Evolutionary conservation across 2,888 invertebrate genomes (phyloP), one percentile per base, ranked within the genome.

Genomic region (Dermolepida albohirtum): DNA sequence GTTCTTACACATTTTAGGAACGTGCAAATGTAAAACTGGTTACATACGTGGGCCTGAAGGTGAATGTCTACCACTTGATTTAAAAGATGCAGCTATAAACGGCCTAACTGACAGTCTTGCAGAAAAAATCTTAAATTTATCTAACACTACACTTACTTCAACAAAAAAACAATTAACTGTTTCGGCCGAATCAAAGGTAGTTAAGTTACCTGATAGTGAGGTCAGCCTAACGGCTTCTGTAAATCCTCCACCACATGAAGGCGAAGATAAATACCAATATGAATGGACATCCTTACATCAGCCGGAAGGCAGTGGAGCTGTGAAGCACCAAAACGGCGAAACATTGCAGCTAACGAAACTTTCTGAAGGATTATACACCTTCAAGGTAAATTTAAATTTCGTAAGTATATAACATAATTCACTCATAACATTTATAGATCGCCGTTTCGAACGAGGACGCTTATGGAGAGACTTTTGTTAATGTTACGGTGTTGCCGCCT

Each of bases 401-500:
- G 10, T 41, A 44, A 22, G 66, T 22, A 47, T 14, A 7, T 52
- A 52, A 12, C n/a, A 16, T 34, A 5, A 6, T 34, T 5, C 2
- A 1, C 2, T 6, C 10, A 34, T 6, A 41, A 39, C 11, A 14
- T 54, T 39, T n/a, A 29, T 69, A 82, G 80, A 83, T 88, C 4
- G 89, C 90, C 1, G 97, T 96, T 0, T 93, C 92, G n/a, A 92
- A 91, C 6, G 89, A 90, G 0, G 88, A 87, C 72, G 89, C 91
- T 0, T 92, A 89, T 76, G 95, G 95, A 1, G 93, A 93, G 79
- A 91, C 93, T 0, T 90, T 89, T 74, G 96, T 95, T 0, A 97
- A 97, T 80, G 94, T 97, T 2, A 95, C 95, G 0, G 97, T 97
- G 11, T 80, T 92, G 74, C 94, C 96, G 77, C 94, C 92, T 40